phyloP scores from a whole-genome alignment of 53 echinoderm and acorn worm species.

The Echinometra lucunter region DNA sequence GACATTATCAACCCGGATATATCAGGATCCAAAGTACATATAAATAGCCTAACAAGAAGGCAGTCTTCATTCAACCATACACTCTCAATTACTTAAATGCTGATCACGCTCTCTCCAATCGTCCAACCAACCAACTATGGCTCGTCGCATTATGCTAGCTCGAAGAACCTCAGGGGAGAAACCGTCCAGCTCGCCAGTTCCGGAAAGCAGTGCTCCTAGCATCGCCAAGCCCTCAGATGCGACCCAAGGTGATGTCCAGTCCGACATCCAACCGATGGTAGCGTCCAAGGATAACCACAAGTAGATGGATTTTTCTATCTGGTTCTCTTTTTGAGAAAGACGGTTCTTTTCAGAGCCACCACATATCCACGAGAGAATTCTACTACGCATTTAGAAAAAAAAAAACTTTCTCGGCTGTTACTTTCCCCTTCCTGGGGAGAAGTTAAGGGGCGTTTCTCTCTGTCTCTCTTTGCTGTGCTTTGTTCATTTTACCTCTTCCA shows the following conservation, averaged over 20 bases:
- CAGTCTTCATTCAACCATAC: background rate
- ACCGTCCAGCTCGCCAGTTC: background rate
- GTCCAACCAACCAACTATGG: background rate
- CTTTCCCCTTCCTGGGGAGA: too few relatives aligned
- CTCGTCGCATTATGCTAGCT: background rate
- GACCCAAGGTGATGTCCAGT: background rate
- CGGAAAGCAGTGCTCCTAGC: background rate
- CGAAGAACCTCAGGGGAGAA: background rate
- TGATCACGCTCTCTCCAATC: background rate
- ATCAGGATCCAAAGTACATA: background rate
- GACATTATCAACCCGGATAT: background rate
- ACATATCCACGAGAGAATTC: background rate
- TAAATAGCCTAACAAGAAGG: background rate
- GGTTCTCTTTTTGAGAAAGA: background rate
- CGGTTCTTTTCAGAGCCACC: constrained; percentile 29
- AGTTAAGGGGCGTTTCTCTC: too few relatives aligned
- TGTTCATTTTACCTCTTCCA: too few relatives aligned
- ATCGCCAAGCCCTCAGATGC: background rate
- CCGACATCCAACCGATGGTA: background rate
- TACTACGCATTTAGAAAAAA: too few relatives aligned
- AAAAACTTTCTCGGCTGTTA: too few relatives aligned
- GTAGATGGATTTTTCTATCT: background rate
- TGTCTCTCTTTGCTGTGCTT: too few relatives aligned
- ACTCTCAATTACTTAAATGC: background rate
- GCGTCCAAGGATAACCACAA: background rate